Conservation (phyloP, 2,888 invertebrate species). For the Metalampra italica region DNA sequence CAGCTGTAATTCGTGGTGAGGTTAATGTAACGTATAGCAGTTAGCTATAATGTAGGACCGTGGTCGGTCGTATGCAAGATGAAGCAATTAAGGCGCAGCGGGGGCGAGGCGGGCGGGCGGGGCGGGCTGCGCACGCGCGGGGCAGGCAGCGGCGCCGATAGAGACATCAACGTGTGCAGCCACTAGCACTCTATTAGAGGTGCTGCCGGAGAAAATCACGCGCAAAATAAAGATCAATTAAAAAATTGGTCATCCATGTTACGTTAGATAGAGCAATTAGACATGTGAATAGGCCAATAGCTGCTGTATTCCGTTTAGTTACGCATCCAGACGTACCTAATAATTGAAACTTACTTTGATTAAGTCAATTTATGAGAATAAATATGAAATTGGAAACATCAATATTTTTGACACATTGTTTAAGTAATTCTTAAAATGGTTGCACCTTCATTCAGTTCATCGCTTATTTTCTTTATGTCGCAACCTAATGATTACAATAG, state of each 20-base stretch:
- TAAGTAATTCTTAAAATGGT: too few species aligned
- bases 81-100: conserved; percentile 75
- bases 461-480: too few species aligned
- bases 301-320: too few species aligned
- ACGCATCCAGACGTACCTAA: too few species aligned
- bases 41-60: conserved; percentile 54
- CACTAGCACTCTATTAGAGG: conserved; percentile 35
- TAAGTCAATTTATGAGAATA: too few species aligned
- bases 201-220: conserved; percentile 11
- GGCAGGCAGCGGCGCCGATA: conserved; percentile 63
- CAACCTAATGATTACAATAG: too few species aligned
- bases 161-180: conserved; percentile 66
- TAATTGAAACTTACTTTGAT: too few species aligned
- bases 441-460: too few species aligned
- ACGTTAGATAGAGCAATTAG: too few species aligned
- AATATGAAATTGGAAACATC: too few species aligned
- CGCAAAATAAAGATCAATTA: neutral
- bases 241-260: neutral
- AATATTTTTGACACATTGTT: too few species aligned
- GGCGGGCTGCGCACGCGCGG: conserved; percentile 61
- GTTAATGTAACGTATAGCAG: conserved; percentile 48
- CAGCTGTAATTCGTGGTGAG: conserved; percentile 46
- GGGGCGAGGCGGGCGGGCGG: conserved; percentile 33
- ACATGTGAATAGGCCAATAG: too few species aligned
- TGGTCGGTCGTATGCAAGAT: conserved; percentile 67